Evolutionary conservation across 2,888 invertebrate genomes (phyloP), one percentile per base, ranked within the genome.

Genomic region (Leucoma salicis): DNA sequence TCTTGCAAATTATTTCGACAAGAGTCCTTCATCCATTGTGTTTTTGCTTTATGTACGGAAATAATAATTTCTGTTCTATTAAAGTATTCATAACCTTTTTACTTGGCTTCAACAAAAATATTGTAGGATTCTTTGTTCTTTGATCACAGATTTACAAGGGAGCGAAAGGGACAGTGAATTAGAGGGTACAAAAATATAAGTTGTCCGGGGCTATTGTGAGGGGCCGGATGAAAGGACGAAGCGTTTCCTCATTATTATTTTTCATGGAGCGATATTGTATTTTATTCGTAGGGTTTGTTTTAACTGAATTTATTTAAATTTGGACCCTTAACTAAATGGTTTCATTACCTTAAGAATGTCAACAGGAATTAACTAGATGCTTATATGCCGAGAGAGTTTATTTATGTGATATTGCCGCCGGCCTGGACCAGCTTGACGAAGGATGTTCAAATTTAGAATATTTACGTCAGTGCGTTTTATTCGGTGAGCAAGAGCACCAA

Each of bases 1-100:
- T 52, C 39, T 48, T 54, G 51, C 44, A 42, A 49, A 63, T 66
- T 66, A 61, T 56, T 48, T 47, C 45, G 43, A 50, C 45, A 44
- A 50, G 35, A 16, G 43, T 57, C 53, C 53, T 57, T 46, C 31
- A 27, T 16, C 46, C 32, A 53, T 53, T 58, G 51, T 61, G 42
- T 46, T 55, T 52, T 39, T 45, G 45, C 45, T 52, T 58, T 46
- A 35, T 49, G 14, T 62, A 52, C 56, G 56, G 56, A 58, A 62
- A 48, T 49, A 61, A 15, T 53, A 61, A 53, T 61, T 61, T 53
- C 36, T 51, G 33, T 44, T 31, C 31, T 38, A 43, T 61, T 62
- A 48, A 46, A 51, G 46, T 53, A 49, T 53, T 58, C 56, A 57
- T 53, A 46, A 42, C 42, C 21, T 46, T 61, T 51, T 49, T 55